Base-by-base conservation (phyloP, 2,113 vertebrate species). In the Phocoena phocoena region DNA sequence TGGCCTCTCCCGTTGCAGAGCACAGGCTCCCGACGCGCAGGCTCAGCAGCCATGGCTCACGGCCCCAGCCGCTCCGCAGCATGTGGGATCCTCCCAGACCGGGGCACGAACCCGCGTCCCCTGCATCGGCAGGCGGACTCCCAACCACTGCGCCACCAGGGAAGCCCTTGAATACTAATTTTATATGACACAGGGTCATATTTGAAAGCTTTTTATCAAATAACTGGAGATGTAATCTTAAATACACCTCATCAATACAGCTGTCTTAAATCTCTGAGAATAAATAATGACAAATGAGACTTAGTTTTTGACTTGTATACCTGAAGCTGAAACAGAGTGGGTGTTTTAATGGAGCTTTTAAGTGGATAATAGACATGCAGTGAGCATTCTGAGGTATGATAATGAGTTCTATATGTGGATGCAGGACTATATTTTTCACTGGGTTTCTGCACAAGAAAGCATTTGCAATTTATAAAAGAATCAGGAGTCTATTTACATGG, bases 391-490 rank as follows among this genome's bases (percentile, higher is more conserved):
- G 77, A 97, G 91, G 80, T 88, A 95, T 87, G 89, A 47, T 94
- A 93, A 97, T 94, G 33, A 92, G 28, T 9, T 95, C 2, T 92
- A 50, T 82, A 55, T 84, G 58, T 93, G 90, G 53, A 81, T 60
- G 15, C 28, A 79, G 86, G 60, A 31, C 65, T 90, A 8, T 68
- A 96, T 93, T 97, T 97, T 97, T 97, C 93, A 81, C 60, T 82
- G 13, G 71, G 68, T 92, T 85, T 88, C 89, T 86, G 81, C 33
- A 38, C 26, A 47, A 47, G 91, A 65, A 85, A 96, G 96, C 96
- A 81, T 67, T 94, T 23, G 1, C 63, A 77, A 96, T 97, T 98
- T 97, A 82, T 98, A 84, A 94, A 93, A 93, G 94, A 98, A 97
- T 96, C 84, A 96, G 63, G 94, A 90, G 62, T 67, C 90, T 55